Conservation (phyloP, 2,888 invertebrate species). For the Kuschelorhynchus macadamiae region DNA sequence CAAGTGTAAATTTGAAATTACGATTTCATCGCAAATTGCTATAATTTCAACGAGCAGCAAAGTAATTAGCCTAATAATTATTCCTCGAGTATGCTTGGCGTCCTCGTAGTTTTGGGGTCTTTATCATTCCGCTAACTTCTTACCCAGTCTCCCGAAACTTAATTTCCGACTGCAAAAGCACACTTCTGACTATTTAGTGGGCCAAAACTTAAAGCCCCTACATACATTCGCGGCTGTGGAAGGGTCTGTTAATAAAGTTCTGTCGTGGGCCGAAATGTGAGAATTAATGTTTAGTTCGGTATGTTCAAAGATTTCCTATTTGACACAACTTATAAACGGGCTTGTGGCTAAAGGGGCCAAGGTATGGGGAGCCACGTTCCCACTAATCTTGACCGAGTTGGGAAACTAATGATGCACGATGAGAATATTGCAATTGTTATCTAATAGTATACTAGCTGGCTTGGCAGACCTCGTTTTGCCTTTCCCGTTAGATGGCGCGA, state of each 20-base stretch:
- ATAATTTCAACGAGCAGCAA: constrained; percentile 29
- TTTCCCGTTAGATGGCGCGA: too few species aligned
- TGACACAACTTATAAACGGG: too few species aligned
- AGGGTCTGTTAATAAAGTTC: constrained; percentile 14
- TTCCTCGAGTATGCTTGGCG: constrained; percentile 26
- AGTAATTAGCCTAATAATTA: constrained; percentile 36
- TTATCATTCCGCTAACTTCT: constrained; percentile 39
- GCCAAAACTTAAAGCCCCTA: constrained; percentile 31
- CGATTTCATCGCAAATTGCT: constrained; percentile 27
- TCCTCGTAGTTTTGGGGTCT: constrained; percentile 24
- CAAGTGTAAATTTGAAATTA: not conserved
- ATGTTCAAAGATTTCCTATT: too few species aligned
- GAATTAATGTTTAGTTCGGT: constrained; percentile 15
- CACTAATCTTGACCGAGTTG: too few species aligned
- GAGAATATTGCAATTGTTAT: too few species aligned
- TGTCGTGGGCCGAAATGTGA: constrained; percentile 18
- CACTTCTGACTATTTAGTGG: constrained; percentile 40
- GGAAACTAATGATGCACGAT: too few species aligned
- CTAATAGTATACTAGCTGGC: too few species aligned
- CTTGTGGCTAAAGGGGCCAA: too few species aligned
- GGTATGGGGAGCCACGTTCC: too few species aligned
- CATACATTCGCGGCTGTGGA: constrained; percentile 26
- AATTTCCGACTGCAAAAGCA: constrained; percentile 44
- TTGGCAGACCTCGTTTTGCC: too few species aligned
- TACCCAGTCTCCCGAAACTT: constrained; percentile 31